Evolutionary conservation across 2,888 invertebrate genomes (phyloP).

Genomic region (Thelaira solivaga): DNA sequence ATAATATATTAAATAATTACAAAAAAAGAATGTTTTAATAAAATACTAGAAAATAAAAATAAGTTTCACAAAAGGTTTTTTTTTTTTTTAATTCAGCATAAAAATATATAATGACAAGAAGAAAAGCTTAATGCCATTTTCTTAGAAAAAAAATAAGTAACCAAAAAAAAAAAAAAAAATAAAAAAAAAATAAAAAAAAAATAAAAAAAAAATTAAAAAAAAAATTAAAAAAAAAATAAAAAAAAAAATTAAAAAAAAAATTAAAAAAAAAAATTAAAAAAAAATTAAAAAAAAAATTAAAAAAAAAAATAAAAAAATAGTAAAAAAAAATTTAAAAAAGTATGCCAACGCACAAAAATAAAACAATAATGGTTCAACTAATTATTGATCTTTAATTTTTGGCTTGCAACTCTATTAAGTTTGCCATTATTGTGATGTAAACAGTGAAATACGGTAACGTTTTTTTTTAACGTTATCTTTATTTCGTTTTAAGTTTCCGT

Average conservation of each 20-base stretch:
- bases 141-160: slow-evolving; percentile 30
- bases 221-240: no score
- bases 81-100: not conserved
- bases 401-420: no score
- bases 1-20: slow-evolving; percentile 4
- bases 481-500: no score
- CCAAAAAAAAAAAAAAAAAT: not conserved
- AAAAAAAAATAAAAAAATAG: not conserved
- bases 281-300: slow-evolving; percentile 41
- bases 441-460: no score
- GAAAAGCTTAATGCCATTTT: slow-evolving; percentile 43
- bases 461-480: no score
- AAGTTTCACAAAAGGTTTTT: slow-evolving; percentile 3
- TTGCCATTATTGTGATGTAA: no score
- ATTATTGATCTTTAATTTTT: no score
- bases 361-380: not conserved
- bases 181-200: slow-evolving; percentile 6
- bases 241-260: not conserved
- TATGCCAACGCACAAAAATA: not conserved
- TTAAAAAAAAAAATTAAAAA: slow-evolving; percentile 49
- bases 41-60: slow-evolving; percentile 37
- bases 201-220: not conserved
- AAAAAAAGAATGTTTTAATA: not conserved
- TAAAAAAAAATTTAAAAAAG: not conserved
- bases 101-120: not conserved